These are phyloP conservation scores for Calidris pygmaea DNA, from an alignment of 2,113 vertebrate species.

Conservation along the genomic window DNA sequence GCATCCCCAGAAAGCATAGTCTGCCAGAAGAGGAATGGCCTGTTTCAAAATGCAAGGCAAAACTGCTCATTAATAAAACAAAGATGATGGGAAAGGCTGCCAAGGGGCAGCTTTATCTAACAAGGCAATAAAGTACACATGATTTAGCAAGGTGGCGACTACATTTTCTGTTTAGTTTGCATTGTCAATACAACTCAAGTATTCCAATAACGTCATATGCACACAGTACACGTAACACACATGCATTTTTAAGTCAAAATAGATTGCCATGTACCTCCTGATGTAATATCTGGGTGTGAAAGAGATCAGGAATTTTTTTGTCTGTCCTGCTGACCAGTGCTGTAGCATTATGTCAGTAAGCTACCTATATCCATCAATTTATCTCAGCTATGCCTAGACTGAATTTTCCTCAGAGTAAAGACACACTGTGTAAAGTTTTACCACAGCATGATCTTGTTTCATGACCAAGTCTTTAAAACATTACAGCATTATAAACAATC, in stretches of 20 bases:
- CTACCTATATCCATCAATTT: not conserved
- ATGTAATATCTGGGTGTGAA: not conserved
- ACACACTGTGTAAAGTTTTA: not conserved
- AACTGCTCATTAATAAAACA: constrained; percentile 68
- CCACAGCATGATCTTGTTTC: not conserved
- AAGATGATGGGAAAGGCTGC: constrained; percentile 46
- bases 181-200: not conserved
- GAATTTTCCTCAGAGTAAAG: not conserved
- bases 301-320: not conserved
- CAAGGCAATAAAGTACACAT: constrained; percentile 38
- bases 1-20: not conserved
- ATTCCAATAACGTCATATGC: not conserved
- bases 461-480: not conserved
- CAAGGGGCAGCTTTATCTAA: constrained; percentile 64
- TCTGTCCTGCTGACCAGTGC: not conserved
- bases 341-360: not conserved
- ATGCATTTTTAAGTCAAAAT: not conserved
- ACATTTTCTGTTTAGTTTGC: not conserved
- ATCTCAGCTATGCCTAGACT: not conserved
- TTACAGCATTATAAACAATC: not conserved
- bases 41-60: constrained; percentile 48
- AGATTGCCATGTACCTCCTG: no score
- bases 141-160: constrained; percentile 40
- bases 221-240: not conserved
- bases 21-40: constrained; percentile 46